phyloP scores from a whole-genome alignment of 2,888 invertebrate species.

The Atethmia centrago region DNA sequence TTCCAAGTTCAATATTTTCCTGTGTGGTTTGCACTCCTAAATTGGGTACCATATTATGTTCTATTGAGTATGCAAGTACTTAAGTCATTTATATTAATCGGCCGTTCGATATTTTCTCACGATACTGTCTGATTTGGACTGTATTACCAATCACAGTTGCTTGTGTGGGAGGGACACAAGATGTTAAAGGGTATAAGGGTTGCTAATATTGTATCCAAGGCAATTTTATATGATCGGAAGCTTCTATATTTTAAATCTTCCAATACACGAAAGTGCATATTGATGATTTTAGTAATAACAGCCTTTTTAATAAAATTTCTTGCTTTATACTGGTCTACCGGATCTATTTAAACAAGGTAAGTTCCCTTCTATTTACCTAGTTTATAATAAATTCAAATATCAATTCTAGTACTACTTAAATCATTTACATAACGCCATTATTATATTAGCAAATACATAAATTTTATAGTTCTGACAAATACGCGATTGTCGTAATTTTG shows the following conservation, averaged over 20 bases:
- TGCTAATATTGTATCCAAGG: conserved; percentile 3
- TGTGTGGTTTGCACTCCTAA: conserved; percentile 34
- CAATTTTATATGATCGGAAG: neutral
- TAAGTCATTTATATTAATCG: conserved; percentile 19
- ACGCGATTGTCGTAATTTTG: conserved; percentile 23
- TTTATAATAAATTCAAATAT: conserved; percentile 40
- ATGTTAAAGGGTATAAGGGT: conserved; percentile 12
- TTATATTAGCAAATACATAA: conserved; percentile 31
- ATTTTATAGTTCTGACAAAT: conserved; percentile 44
- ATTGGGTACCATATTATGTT: conserved; percentile 30
- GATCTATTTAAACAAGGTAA: conserved; percentile 4
- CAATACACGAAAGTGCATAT: neutral
- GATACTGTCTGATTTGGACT: conserved; percentile 26
- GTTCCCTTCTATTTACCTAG: conserved; percentile 26
- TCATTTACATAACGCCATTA: conserved; percentile 54
- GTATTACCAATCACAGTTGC: conserved; percentile 16
- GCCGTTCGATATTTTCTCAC: conserved; percentile 40
- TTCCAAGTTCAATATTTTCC: conserved; percentile 25
- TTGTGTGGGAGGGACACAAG: conserved; percentile 23
- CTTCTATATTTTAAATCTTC: neutral
- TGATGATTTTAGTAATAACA: neutral
- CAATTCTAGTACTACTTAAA: conserved; percentile 29
- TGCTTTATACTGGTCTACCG: conserved; percentile 8
- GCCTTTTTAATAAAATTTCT: neutral
- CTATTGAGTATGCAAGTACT: conserved; percentile 12